Conservation (phyloP, 2,113 vertebrate genomes). For the Montifringilla adamsi region DNA sequence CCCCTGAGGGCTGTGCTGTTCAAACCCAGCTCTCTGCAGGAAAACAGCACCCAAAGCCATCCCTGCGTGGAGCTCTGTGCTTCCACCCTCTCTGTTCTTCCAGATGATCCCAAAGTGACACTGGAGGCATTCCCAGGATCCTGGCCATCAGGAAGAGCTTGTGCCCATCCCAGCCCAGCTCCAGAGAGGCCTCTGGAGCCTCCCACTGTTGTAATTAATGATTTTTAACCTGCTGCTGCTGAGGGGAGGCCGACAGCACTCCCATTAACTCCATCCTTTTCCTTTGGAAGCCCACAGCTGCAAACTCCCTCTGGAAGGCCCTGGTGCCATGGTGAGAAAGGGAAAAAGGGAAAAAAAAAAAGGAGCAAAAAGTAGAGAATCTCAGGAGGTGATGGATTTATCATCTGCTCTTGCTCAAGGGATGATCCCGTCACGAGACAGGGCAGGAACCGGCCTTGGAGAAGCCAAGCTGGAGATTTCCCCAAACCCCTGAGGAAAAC, state of each 20-base stretch:
- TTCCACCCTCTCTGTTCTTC: neutral
- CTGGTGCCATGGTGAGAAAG: neutral
- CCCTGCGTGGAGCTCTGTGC: neutral
- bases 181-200: neutral
- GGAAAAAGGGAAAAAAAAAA: neutral
- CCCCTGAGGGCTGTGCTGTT: neutral
- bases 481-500: neutral
- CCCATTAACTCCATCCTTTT: neutral
- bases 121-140: neutral
- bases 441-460: neutral
- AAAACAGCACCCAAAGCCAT: neutral
- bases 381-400: neutral
- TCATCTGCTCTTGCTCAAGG: neutral
- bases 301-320: neutral
- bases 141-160: accelerated
- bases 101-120: neutral
- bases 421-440: neutral
- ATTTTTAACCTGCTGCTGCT: neutral
- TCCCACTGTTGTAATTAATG: neutral
- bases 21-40: neutral
- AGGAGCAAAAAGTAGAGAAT: neutral
- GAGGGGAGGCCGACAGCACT: neutral
- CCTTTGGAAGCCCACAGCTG: neutral
- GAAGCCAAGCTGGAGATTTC: conserved; percentile 15
- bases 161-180: neutral